phyloP scores from a whole-genome alignment of 2,113 vertebrate species.

The Tragelaphus scriptus region DNA sequence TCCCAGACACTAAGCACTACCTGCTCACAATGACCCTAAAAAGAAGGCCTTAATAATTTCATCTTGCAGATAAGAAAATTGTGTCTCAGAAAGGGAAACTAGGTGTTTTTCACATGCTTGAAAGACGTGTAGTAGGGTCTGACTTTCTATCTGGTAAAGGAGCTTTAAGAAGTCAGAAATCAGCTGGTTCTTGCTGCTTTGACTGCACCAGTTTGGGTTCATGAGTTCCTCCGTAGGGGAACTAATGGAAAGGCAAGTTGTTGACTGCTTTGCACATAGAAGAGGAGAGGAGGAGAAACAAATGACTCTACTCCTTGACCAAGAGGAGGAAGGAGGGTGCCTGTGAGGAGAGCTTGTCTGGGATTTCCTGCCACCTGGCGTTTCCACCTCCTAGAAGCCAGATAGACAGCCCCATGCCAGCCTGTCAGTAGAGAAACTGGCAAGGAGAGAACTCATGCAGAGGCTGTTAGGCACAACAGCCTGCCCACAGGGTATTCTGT shows the following conservation, averaged over 20 bases:
- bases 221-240: neutral
- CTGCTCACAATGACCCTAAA: neutral
- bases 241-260: neutral
- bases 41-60: neutral
- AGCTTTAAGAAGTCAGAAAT: neutral
- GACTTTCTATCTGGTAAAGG: neutral
- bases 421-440: neutral
- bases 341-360: neutral
- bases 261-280: neutral
- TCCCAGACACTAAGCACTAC: fast-evolving
- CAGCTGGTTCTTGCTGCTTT: neutral
- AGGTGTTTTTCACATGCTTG: neutral
- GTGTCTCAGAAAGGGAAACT: neutral
- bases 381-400: neutral
- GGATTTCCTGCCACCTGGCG: neutral
- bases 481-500: neutral
- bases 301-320: neutral
- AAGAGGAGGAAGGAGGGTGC: neutral
- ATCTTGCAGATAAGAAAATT: neutral
- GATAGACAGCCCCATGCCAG: neutral
- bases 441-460: neutral
- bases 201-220: neutral
- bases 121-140: neutral
- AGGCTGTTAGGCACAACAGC: neutral
- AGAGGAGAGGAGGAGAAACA: neutral